Evolutionary conservation across 2,888 invertebrate genomes (phyloP).

Genomic region (Biston stratarius): DNA sequence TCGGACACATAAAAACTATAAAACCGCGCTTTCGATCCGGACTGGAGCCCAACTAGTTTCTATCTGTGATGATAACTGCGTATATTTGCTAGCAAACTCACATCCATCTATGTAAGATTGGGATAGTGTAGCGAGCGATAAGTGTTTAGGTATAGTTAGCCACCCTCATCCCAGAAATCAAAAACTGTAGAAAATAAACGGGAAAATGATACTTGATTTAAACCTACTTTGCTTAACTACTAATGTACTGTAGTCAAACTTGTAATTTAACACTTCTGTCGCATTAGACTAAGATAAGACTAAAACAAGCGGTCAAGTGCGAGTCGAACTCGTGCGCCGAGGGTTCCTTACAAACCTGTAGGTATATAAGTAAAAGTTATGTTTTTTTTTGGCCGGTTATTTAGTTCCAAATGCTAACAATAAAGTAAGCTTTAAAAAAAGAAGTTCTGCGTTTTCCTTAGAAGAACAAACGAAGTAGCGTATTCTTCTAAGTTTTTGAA

Average conservation of each 20-base stretch:
- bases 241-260: not conserved
- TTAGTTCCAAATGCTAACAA: too few relatives aligned
- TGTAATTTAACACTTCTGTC: not conserved
- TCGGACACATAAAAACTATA: slow-evolving; percentile 68
- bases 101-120: slow-evolving; percentile 46
- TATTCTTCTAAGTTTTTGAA: not conserved
- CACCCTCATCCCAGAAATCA: slow-evolving; percentile 14
- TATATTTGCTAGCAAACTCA: slow-evolving; percentile 58
- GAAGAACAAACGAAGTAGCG: too few relatives aligned
- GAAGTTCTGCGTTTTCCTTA: too few relatives aligned
- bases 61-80: slow-evolving; percentile 68
- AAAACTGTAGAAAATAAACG: slow-evolving; percentile 12
- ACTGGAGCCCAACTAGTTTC: slow-evolving; percentile 68
- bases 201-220: not conserved
- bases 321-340: too few relatives aligned
- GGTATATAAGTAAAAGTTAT: too few relatives aligned
- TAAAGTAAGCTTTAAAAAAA: too few relatives aligned
- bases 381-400: too few relatives aligned
- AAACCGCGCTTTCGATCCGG: slow-evolving; percentile 81
- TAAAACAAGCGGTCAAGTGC: too few relatives aligned
- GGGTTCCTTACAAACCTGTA: too few relatives aligned
- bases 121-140: slow-evolving; percentile 20
- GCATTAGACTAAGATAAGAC: too few relatives aligned
- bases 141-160: slow-evolving; percentile 29
- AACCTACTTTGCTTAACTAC: not conserved